Base-by-base conservation (phyloP, 2,797 vertebrate genomes). In the Peromyscus melanophrys region DNA sequence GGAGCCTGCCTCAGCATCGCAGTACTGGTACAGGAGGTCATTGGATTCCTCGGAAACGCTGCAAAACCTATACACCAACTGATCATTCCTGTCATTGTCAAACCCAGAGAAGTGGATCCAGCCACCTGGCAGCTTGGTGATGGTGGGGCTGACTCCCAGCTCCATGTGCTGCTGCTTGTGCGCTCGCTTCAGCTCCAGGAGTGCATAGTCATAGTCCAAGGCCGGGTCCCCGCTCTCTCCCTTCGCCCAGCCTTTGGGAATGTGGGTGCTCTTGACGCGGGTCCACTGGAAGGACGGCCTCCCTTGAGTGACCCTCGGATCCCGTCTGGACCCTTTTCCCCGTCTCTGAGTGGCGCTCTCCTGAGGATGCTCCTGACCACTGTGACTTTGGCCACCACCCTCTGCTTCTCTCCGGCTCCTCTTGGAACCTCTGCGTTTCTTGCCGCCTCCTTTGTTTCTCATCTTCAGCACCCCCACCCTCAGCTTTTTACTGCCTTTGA, bases 61-160 rank as follows among this genome's bases (percentile, higher is more conserved):
- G 97, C 99, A 99, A 98, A 99, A 99, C 1, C 99, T 99, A 94
- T 99, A 99, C 90, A 99, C 99, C 96, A 99, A 96, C 97, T 99
- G 99, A 34, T 99, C 99, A 0, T 99, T 99, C 23, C 99, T 98
- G 97, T 99, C 99, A 0, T 99, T 98, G 31, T 99, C 99, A 61
- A 99, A 99, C 75, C 99, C 99, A 0, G 99, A 99, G 98, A 99
- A 99, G 98, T 99, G 99, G 98, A 99, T 99, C 98, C 99, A 99
- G 27, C 99, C 99, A 0, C 99, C 99, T 0, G 99, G 99, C 97
- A 99, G 98, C 98, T 99, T 99, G 98, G 99, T 99, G 75, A 99
- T 97, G 0, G 99, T 98, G 0, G 99, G 99, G 61, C 99, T 99
- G 34, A 99, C 98, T 6, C 99, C 99, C n/a, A 99, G 98, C 69